Evolutionary conservation across 2,797 vertebrate species (phyloP).

Genomic region (Nyctalus aviator): DNA sequence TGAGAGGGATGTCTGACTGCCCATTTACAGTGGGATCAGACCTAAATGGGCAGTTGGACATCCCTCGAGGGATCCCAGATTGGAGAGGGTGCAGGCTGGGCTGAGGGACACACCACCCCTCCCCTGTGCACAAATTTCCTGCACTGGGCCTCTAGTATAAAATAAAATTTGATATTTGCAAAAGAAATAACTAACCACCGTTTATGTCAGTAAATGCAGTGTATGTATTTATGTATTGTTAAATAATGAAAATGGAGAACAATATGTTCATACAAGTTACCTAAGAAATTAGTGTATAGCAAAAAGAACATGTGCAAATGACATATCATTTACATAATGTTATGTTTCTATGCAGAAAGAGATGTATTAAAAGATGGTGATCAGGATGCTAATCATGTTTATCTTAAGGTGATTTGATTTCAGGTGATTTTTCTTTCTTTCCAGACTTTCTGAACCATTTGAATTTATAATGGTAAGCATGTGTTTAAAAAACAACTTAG

Average conservation of each 20-base stretch:
- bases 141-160: background rate
- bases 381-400: conserved; percentile 24
- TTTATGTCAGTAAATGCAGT: background rate
- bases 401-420: background rate
- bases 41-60: no score
- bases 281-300: background rate
- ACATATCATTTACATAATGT: background rate
- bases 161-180: background rate
- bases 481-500: background rate
- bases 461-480: conserved; percentile 21
- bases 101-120: no score
- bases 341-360: background rate
- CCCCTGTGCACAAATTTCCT: no score
- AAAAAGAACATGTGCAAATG: background rate
- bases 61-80: no score
- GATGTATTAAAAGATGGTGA: background rate
- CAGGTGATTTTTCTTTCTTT: conserved; percentile 12
- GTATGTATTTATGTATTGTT: background rate
- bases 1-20: no score
- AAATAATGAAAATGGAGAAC: background rate
- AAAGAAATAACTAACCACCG: background rate
- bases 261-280: background rate
- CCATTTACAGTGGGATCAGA: no score
- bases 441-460: conserved; percentile 33
- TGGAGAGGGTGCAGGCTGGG: no score